Percentiles rank a stretch among this genome's conserved stretches.
Conservation (phyloP, 1,140 invertebrate species). For the Colletes gigas region DNA sequence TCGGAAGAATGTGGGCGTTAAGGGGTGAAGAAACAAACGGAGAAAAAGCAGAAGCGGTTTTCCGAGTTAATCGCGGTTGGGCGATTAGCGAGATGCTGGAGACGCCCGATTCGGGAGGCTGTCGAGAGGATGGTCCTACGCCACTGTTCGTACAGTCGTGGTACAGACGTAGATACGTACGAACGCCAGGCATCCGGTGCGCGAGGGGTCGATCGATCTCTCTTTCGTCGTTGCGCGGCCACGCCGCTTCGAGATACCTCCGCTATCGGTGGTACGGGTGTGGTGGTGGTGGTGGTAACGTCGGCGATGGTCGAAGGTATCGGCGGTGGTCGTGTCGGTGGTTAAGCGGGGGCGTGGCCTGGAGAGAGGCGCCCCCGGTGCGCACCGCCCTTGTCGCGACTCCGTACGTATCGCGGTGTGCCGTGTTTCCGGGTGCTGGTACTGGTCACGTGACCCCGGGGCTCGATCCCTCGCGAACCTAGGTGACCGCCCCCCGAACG, state of each 20-base stretch:
- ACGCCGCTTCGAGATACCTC: conserved; percentile 55
- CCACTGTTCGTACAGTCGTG: conserved; percentile 50
- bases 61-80: too few species aligned
- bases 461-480: background rate
- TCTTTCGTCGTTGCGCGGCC: conserved; percentile 74
- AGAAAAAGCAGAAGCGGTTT: too few species aligned
- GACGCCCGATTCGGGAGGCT: background rate
- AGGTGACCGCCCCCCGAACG: conserved; percentile 14
- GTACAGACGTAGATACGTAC: conserved; percentile 61
- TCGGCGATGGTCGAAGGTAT: conserved; percentile 35
- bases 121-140: conserved; percentile 32
- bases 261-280: conserved; percentile 50
- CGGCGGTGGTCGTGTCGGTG: conserved; percentile 46
- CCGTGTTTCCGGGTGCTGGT: conserved; percentile 4
- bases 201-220: conserved; percentile 76
- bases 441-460: background rate
- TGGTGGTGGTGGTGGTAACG: conserved; percentile 48
- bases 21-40: too few species aligned
- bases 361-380: conserved; percentile 68
- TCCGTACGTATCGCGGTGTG: conserved; percentile 5
- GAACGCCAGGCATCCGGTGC: conserved; percentile 69
- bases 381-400: conserved; percentile 67
- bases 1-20: too few species aligned
- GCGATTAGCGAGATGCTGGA: too few species aligned
- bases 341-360: conserved; percentile 54